A percentile compares a stretch with the other conserved stretches of the same genome.
phyloP scores from a whole-genome alignment of 2,113 vertebrate genomes.

The Mesoclemmys tuberculata region DNA sequence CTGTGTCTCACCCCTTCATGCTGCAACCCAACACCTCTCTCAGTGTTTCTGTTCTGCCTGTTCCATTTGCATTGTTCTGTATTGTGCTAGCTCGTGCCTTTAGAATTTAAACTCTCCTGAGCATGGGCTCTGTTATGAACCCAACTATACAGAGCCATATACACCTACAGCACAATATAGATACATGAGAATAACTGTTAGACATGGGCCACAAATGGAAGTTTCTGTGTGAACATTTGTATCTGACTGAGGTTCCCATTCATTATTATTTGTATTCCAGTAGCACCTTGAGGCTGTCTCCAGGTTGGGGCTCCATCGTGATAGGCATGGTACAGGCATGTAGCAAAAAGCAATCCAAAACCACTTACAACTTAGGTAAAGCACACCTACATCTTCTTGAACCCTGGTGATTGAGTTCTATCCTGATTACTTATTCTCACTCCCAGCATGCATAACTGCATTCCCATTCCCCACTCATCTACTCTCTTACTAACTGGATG shows the following conservation, averaged over 20 bases:
- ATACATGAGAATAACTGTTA: not conserved
- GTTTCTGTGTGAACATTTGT: not conserved
- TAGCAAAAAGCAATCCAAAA: not conserved
- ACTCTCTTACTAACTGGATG: not conserved
- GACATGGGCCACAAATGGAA: not conserved
- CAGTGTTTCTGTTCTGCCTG: not conserved
- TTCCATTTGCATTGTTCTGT: not conserved
- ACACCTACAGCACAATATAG: not conserved
- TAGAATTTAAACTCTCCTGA: not conserved
- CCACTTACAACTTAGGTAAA: not conserved
- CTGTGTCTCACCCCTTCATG: not conserved
- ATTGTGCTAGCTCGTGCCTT: not conserved
- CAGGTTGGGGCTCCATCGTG: not conserved
- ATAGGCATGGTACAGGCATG: not conserved
- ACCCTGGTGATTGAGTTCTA: not conserved
- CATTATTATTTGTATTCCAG: accelerated
- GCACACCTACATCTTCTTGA: not conserved
- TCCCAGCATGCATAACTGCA: not conserved
- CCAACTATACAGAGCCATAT: not conserved
- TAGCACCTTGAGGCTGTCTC: not conserved
- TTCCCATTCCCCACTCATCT: not conserved
- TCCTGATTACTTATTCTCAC: not conserved
- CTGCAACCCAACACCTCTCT: not conserved
- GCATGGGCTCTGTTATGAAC: not conserved
- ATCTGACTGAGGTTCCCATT: not conserved